Base-by-base conservation (phyloP, 2,113 vertebrate genomes). In the Bufo bufo region DNA sequence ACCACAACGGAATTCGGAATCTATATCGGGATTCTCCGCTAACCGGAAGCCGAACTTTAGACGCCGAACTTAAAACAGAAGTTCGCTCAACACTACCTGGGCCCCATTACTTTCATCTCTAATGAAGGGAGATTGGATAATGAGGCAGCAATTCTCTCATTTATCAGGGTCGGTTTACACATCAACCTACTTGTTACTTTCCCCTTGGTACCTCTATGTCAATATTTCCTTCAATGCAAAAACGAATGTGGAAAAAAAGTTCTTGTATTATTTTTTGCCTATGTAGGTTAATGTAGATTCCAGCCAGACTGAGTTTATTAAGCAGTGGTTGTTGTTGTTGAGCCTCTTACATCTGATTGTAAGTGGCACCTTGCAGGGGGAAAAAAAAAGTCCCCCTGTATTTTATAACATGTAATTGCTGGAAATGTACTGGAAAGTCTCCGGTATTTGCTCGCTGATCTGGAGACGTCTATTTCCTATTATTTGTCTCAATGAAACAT, bases 331-430 rank as follows among this genome's bases (percentile, higher is more conserved):
- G 58, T 63, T 63, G 71, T 54, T 84, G 87, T 74, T 82, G 49
- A n/a, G 58, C 69, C 58, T 77, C 61, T 49, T 77, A 82, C 74
- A 82, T 77, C 59, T 50, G 58, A 88, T 88, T 88, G 23, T 88
- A 65, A 83, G n/a, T 72, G 69, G 71, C 69, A 66, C 81, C 16
- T 77, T 83, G 80, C 33, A 59, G 80, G 49, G 56, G 33, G 66
- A 69, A 69, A 61, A 69, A 59, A 74, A 72, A 65, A 77, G 84
- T 84, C 63, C 45, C n/a, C n/a, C 2, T 12, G 59, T 88, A 72
- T 88, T 84, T 88, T 84, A 74, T 88, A 88, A 23, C 43, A 84
- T 88, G 71, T 84, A 83, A 88, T 88, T 88, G 87, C 69, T 88
- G 87, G 69, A 80, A 84, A 83, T 77, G 71, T 77, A 88, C 33